Evolutionary conservation across 2,888 invertebrate species (phyloP), one percentile per base, ranked within the genome.

Genomic region (Scotopteryx bipunctaria): DNA sequence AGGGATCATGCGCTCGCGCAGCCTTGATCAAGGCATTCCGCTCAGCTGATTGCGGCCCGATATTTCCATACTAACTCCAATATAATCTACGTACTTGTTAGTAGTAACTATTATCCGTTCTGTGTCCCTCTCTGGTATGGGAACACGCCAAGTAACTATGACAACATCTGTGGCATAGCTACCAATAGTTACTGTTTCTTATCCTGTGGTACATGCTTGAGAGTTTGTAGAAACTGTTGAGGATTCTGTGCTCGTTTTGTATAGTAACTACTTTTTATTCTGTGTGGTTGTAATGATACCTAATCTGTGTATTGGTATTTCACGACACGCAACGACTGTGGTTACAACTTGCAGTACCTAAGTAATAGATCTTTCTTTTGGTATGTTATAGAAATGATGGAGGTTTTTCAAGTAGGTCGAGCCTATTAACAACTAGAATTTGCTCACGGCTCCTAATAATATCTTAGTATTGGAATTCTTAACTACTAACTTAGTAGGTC

Each of bases 21-120:
- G 60, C 63, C 64, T 63, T 65, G 63, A 57, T 60, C 63, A 65
- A 63, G 61, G 63, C 45, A 69, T 66, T 64, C 65, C 61, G 55
- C 57, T 61, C 56, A 59, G 61, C 61, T 62, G 63, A 54, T 61
- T 42, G 46, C 57, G 54, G 48, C 53, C 46, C 36, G 32, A 19
- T 16, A 36, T 27, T 17, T 8, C 1, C 5, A 1, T 27, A 41
- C 33, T 17, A 17, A 42, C 38, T 44, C 5, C n/a, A 6, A 29
- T 9, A 1, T 40, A 45, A 33, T 41, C 35, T 35, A n/a, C 29
- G 38, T 23, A 23, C 8, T 25, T 2, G 11, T 14, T 42, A 29
- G 6, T 16, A 42, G 27, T 11, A 37, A 57, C 54, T 56, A 2
- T 29, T 23, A 23, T 27, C 3, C 16, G 46, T 15, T 25, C 55